These are phyloP conservation scores for Theonella swinhoei DNA, from an alignment of 37 sponge, comb jelly and placozoan genomes.

Conservation along the genomic window DNA sequence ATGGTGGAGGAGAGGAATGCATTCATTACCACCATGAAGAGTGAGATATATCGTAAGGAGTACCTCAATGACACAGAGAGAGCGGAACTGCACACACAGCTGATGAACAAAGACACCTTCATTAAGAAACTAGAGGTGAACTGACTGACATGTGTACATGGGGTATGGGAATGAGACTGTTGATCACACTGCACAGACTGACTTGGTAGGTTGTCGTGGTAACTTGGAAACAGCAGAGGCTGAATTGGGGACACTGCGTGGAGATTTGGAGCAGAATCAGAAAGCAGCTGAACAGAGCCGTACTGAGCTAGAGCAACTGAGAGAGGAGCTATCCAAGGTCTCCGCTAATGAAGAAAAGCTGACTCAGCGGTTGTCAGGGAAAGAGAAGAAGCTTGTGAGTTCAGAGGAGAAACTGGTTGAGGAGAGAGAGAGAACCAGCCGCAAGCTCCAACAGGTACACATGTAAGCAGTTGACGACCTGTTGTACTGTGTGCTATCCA, in stretches of 20 bases:
- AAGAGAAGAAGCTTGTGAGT: slow-evolving; percentile 24
- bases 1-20: slow-evolving; percentile 64
- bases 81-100: slow-evolving; percentile 31
- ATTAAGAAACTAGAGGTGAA: slow-evolving; percentile 56
- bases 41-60: slow-evolving; percentile 73
- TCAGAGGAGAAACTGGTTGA: background rate
- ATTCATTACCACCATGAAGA: slow-evolving; percentile 62
- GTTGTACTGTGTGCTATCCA: no score
- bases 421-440: background rate
- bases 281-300: background rate
- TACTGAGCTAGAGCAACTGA: slow-evolving; percentile 10
- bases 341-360: slow-evolving; percentile 12
- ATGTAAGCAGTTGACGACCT: background rate
- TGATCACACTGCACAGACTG: background rate
- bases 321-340: slow-evolving; percentile 14
- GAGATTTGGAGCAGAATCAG: background rate
- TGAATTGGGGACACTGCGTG: background rate
- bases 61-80: slow-evolving; percentile 67
- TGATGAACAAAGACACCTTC: slow-evolving; percentile 40
- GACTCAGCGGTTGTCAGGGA: slow-evolving; percentile 8
- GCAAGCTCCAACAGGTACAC: no score
- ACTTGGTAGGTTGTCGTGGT: background rate
- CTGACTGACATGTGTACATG: no score
- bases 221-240: background rate
- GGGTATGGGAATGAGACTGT: no score